Conservation (phyloP, 1,140 invertebrate species). For the Hetaerina americana region DNA sequence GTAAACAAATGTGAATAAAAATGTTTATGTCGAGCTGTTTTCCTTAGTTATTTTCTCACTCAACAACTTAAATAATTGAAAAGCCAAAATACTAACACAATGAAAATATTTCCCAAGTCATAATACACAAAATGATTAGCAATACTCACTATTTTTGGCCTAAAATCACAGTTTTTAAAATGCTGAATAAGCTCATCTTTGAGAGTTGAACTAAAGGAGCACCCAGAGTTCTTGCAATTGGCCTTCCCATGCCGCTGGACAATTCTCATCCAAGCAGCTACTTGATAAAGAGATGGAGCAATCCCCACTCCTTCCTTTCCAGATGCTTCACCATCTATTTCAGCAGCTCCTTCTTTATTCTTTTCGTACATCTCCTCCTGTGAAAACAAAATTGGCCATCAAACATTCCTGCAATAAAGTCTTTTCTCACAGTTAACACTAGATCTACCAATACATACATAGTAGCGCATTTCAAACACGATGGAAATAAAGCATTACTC, state of each 20-base stretch:
- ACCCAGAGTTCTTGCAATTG: constrained; percentile 2
- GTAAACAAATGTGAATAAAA: too few species aligned
- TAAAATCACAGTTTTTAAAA: background rate
- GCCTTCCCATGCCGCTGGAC: background rate
- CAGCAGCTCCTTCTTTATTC: background rate
- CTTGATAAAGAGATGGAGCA: background rate
- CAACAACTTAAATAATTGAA: too few species aligned
- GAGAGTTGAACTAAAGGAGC: background rate
- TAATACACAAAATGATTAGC: too few species aligned
- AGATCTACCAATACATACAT: too few species aligned
- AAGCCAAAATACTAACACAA: too few species aligned
- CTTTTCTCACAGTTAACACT: too few species aligned
- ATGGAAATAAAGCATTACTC: too few species aligned
- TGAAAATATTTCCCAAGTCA: too few species aligned
- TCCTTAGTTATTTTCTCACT: too few species aligned
- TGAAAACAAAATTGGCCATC: background rate
- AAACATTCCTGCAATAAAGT: background rate
- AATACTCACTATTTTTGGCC: constrained; percentile 2
- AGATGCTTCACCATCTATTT: background rate
- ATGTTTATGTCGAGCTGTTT: too few species aligned
- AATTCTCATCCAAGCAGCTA: background rate
- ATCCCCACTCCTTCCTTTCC: background rate
- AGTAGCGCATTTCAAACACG: too few species aligned
- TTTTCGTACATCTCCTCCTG: constrained; percentile 3
- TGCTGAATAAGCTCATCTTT: background rate